Evolutionary conservation across 2,113 vertebrate genomes (phyloP).

Genomic region (Microcebus jonahi): DNA sequence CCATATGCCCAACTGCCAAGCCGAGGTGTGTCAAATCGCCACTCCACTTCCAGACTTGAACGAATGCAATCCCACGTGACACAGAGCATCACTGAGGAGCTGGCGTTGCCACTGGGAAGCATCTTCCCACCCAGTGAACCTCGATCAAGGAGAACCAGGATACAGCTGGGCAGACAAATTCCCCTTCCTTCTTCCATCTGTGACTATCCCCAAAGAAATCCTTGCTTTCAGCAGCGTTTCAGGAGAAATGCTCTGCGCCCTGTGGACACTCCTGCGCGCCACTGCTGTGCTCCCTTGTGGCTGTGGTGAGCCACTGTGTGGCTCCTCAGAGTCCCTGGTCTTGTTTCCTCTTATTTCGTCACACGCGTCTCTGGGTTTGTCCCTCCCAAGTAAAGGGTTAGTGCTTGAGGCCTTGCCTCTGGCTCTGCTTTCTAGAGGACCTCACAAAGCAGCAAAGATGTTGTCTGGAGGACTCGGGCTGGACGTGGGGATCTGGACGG

Average conservation of each 20-base stretch:
- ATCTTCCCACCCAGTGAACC: neutral
- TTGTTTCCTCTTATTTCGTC: neutral
- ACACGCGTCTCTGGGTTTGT: neutral
- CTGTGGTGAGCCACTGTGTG: neutral
- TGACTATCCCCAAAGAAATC: neutral
- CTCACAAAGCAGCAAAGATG: no score
- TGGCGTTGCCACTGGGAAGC: neutral
- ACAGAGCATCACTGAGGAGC: neutral
- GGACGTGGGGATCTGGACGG: no score
- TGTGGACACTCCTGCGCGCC: neutral
- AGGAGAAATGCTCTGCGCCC: neutral
- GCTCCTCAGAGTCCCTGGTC: no score
- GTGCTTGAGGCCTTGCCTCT: neutral
- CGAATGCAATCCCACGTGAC: fast-evolving
- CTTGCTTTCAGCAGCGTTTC: no score
- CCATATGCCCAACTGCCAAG: neutral
- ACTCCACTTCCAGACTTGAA: neutral
- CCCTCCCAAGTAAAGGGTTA: no score
- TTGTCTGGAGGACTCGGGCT: neutral
- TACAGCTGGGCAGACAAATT: neutral
- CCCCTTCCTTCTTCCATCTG: no score
- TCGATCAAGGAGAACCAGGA: neutral
- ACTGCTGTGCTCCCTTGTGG: neutral
- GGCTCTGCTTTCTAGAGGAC: neutral
- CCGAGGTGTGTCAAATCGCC: neutral